A percentile compares a stretch with the other conserved stretches of the same genome.
These are phyloP conservation scores for Morphnarchus princeps DNA, from an alignment of 2,113 vertebrate species.

Conservation along the genomic window DNA sequence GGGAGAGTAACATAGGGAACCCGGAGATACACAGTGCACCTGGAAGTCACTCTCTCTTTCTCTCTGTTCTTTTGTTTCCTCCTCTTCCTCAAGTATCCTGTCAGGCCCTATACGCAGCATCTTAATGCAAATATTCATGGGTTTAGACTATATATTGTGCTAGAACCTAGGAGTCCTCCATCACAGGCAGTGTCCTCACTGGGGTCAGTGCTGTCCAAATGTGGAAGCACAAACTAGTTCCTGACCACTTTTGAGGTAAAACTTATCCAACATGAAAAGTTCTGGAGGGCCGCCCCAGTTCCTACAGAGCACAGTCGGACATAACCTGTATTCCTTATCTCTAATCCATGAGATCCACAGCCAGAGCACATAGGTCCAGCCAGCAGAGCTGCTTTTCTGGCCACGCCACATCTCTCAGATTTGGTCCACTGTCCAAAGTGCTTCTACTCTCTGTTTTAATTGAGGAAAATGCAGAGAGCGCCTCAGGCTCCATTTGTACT, in stretches of 20 bases:
- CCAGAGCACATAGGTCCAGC: background rate
- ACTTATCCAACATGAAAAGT: background rate
- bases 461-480: background rate
- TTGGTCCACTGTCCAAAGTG: conserved; percentile 13
- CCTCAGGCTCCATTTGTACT: conserved; percentile 48
- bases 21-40: background rate
- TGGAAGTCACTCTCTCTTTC: background rate
- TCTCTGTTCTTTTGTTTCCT: background rate
- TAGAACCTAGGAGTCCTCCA: background rate
- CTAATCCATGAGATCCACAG: background rate
- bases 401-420: background rate
- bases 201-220: background rate
- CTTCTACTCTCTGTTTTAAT: conserved; percentile 49
- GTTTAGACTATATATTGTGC: background rate
- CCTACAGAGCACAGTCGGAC: background rate
- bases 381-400: background rate
- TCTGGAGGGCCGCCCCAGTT: background rate
- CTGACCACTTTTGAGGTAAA: background rate
- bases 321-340: background rate
- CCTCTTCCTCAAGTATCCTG: background rate
- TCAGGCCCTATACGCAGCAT: background rate
- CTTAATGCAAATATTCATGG: background rate
- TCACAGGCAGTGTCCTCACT: background rate
- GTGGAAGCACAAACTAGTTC: background rate
- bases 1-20: background rate